These are phyloP conservation scores for Phocoena phocoena DNA, from an alignment of 2,113 vertebrate genomes.

Conservation along the genomic window DNA sequence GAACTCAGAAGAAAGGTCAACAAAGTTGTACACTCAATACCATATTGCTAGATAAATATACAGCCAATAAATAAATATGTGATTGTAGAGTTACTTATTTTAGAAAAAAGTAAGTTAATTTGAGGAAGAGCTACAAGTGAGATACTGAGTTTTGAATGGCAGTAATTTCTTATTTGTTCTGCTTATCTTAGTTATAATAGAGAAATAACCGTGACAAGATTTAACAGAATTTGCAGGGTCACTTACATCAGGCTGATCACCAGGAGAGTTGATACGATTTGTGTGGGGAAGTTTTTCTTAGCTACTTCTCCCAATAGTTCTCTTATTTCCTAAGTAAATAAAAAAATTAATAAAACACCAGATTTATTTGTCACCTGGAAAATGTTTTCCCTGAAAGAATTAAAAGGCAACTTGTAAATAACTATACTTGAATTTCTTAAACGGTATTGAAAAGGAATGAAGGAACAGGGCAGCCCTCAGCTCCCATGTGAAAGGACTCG, in stretches of 20 bases:
- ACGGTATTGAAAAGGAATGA: background rate
- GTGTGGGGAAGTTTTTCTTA: background rate
- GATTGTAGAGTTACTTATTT: background rate
- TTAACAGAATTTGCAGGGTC: background rate
- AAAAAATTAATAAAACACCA: background rate
- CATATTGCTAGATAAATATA: background rate
- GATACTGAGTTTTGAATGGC: background rate
- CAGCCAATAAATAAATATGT: background rate
- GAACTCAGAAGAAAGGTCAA: background rate
- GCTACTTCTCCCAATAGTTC: background rate
- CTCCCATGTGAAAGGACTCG: accelerated
- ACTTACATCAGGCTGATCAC: background rate
- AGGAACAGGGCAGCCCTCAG: background rate
- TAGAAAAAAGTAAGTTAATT: background rate
- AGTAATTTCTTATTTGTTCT: background rate
- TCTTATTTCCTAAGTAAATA: background rate
- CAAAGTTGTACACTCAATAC: background rate
- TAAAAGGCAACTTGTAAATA: background rate
- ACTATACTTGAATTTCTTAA: background rate
- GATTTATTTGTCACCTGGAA: background rate
- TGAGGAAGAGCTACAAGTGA: background rate
- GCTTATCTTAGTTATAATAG: background rate
- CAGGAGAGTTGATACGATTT: background rate
- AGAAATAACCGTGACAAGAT: background rate
- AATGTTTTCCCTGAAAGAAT: background rate